Conservation (phyloP, 2,797 vertebrate genomes). For the Chaenodraco wilsoni region DNA sequence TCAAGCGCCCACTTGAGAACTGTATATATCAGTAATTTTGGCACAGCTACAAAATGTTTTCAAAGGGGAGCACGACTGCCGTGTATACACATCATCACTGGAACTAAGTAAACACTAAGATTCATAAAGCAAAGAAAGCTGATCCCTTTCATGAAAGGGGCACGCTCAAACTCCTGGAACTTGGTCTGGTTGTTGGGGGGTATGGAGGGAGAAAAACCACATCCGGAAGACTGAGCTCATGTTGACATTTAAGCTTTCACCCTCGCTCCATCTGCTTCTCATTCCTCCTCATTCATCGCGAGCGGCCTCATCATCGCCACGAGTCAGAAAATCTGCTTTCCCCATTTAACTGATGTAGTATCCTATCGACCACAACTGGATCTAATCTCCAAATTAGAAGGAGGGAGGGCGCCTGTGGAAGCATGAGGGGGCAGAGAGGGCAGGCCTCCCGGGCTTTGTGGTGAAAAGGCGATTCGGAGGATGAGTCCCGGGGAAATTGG, state of each 20-base stretch:
- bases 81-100: slow-evolving; percentile 41
- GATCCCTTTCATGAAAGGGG: slow-evolving; percentile 28
- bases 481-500: slow-evolving; percentile 43
- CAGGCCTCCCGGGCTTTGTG: slow-evolving; percentile 35
- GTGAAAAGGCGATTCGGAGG: slow-evolving; percentile 34
- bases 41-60: slow-evolving; percentile 20
- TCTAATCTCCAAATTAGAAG: slow-evolving; percentile 63
- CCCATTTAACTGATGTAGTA: slow-evolving; percentile 53
- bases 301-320: slow-evolving; percentile 54
- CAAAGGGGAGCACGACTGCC: slow-evolving; percentile 1
- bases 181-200: slow-evolving; percentile 50
- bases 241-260: slow-evolving; percentile 67
- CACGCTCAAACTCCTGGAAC: slow-evolving; percentile 1
- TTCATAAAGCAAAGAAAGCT: slow-evolving; percentile 37
- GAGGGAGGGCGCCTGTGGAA: background rate
- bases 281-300: slow-evolving; percentile 55
- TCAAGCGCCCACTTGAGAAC: slow-evolving; percentile 8
- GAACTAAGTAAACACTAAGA: slow-evolving; percentile 47
- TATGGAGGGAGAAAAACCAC: slow-evolving; percentile 36
- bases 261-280: slow-evolving; percentile 71
- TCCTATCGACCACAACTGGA: slow-evolving; percentile 68
- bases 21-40: slow-evolving; percentile 37
- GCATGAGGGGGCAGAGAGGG: slow-evolving; percentile 30
- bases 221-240: slow-evolving; percentile 75
- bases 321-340: slow-evolving; percentile 51